These are phyloP conservation scores for Gortyna flavago DNA, from an alignment of 2,888 invertebrate species.

Conservation along the genomic window DNA sequence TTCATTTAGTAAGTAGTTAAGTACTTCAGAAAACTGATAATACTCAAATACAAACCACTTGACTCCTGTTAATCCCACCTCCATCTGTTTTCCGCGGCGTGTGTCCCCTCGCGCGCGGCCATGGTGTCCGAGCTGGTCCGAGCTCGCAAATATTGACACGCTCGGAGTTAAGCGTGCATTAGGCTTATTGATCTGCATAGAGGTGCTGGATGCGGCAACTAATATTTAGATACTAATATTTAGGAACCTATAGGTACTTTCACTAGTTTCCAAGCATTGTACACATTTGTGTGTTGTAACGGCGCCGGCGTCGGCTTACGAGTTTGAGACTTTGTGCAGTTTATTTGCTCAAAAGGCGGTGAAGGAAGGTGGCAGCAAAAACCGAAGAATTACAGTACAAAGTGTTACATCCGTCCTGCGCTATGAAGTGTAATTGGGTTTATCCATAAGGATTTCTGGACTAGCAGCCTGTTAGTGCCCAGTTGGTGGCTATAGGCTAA, in stretches of 20 bases:
- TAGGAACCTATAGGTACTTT: not conserved
- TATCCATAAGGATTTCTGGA: not conserved
- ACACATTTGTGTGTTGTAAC: not conserved
- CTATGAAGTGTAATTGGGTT: not conserved
- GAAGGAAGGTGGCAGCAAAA: not conserved
- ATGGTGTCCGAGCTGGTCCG: constrained; percentile 21
- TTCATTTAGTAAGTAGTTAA: no score
- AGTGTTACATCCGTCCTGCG: not conserved
- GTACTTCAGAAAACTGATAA: not conserved
- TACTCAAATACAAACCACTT: constrained; percentile 16
- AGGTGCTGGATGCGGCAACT: constrained; percentile 37
- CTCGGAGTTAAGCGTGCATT: constrained; percentile 43
- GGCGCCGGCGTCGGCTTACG: no score
- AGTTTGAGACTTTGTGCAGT: no score
- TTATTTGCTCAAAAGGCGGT: not conserved
- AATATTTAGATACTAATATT: not conserved
- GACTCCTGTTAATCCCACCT: constrained; percentile 23
- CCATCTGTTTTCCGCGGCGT: not conserved
- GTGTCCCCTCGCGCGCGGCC: constrained; percentile 13
- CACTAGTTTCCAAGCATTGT: not conserved
- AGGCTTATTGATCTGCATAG: constrained; percentile 44
- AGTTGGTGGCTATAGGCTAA: not conserved
- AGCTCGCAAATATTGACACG: constrained; percentile 56
- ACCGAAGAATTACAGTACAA: not conserved
- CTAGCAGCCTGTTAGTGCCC: not conserved